phyloP scores from a whole-genome alignment of 2,888 invertebrate genomes.

The Seira sanloemensis region DNA sequence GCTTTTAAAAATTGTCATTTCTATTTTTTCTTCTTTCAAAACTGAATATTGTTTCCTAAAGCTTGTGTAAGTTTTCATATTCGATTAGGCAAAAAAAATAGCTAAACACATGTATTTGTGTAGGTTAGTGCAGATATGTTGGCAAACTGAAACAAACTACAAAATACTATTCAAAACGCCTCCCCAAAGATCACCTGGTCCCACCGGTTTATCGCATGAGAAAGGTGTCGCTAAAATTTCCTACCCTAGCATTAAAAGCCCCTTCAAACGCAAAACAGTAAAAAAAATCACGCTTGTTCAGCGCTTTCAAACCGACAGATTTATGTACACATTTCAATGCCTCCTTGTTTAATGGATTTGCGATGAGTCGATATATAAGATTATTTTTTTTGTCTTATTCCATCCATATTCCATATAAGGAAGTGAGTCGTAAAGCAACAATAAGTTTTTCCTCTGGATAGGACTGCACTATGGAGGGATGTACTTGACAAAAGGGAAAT shows the following conservation, averaged over 20 bases:
- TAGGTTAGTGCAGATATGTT: not conserved
- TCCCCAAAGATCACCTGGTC: slow-evolving; percentile 43
- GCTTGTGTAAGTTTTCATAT: too few relatives aligned
- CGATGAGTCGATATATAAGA: not conserved
- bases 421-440: slow-evolving; percentile 42
- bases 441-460: slow-evolving; percentile 65
- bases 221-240: slow-evolving; percentile 14
- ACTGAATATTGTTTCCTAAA: too few relatives aligned
- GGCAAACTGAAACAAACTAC: not conserved
- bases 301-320: not conserved
- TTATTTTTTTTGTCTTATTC: not conserved
- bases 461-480: slow-evolving; percentile 58
- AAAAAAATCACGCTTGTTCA: not conserved
- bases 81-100: too few relatives aligned
- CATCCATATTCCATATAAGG: slow-evolving; percentile 56
- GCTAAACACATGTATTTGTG: not conserved
- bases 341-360: not conserved
- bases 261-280: not conserved
- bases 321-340: not conserved
- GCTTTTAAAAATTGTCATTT: too few relatives aligned
- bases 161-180: not conserved
- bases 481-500: slow-evolving; percentile 73
- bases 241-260: not conserved
- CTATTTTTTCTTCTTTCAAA: too few relatives aligned
- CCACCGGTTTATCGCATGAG: slow-evolving; percentile 26